phyloP scores from a whole-genome alignment of 2,797 vertebrate genomes.

The Spinibarbus caldwelli region DNA sequence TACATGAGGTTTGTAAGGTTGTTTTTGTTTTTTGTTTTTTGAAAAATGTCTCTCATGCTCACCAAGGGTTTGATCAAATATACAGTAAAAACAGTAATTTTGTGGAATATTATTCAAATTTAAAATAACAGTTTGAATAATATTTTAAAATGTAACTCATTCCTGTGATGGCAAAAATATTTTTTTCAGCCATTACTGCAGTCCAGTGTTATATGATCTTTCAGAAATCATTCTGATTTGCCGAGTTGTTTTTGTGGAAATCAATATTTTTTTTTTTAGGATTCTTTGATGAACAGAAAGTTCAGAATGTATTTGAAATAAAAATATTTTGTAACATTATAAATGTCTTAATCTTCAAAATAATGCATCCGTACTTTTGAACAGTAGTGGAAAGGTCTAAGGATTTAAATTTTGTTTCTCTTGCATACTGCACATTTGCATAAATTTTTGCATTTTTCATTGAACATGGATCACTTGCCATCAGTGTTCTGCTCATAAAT shows the following conservation, averaged over 20 bases:
- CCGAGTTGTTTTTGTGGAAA: not conserved
- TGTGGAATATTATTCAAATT: no score
- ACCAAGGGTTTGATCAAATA: no score
- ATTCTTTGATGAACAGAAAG: not conserved
- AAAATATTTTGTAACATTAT: not conserved
- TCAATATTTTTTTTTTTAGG: not conserved
- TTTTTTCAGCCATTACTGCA: not conserved
- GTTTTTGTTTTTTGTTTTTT: no score
- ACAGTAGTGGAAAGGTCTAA: not conserved
- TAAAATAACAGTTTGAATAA: no score
- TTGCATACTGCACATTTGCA: not conserved
- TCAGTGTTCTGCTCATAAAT: not conserved
- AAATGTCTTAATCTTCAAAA: not conserved
- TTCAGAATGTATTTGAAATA: not conserved
- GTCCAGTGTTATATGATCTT: no score
- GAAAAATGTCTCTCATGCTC: no score
- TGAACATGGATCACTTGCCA: not conserved
- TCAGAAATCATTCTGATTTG: not conserved
- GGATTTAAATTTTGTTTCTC: not conserved
- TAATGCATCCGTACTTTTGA: not conserved
- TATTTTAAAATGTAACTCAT: no score
- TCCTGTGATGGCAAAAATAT: no score
- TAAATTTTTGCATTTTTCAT: not conserved
- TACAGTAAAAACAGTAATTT: no score
- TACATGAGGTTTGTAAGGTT: no score